Evolutionary conservation across 2,797 vertebrate species (phyloP).

Genomic region (Thunnus albacares): DNA sequence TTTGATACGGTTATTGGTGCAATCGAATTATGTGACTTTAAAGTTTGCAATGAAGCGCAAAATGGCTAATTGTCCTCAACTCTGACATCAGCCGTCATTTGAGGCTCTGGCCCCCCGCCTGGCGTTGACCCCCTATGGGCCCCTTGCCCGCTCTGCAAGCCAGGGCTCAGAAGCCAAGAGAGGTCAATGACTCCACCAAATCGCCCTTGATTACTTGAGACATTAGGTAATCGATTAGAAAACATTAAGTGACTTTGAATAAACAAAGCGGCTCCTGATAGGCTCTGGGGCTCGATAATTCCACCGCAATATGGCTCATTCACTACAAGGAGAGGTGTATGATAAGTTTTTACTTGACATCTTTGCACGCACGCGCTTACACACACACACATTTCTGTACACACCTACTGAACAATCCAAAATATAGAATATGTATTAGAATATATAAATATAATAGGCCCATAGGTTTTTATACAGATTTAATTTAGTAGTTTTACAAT

Average conservation of each 20-base stretch:
- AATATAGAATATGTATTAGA: too few relatives aligned
- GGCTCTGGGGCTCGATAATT: conserved; percentile 38
- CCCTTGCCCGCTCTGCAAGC: conserved; percentile 63
- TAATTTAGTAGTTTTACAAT: too few relatives aligned
- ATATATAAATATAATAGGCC: not conserved
- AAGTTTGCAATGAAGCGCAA: conserved; percentile 85
- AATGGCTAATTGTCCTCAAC: conserved; percentile 87
- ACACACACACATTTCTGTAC: not conserved
- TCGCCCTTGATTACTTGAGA: conserved; percentile 83
- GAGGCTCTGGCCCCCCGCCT: conserved; percentile 38
- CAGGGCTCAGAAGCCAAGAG: conserved; percentile 75
- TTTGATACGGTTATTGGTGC: conserved; percentile 68
- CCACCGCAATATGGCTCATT: conserved; percentile 36
- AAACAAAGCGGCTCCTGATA: conserved; percentile 71
- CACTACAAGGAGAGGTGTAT: conserved; percentile 36
- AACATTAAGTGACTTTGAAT: conserved; percentile 83
- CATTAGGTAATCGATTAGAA: conserved; percentile 87
- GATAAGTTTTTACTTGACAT: conserved; percentile 23
- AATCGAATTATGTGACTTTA: conserved; percentile 81
- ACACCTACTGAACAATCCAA: too few relatives aligned
- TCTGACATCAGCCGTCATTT: conserved; percentile 83
- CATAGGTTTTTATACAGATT: too few relatives aligned
- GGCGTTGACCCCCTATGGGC: conserved; percentile 70
- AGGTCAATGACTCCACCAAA: conserved; percentile 85
- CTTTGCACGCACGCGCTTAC: too few relatives aligned